Evolutionary conservation across 2,113 vertebrate genomes (phyloP).

Genomic region (Morone chrysops): DNA sequence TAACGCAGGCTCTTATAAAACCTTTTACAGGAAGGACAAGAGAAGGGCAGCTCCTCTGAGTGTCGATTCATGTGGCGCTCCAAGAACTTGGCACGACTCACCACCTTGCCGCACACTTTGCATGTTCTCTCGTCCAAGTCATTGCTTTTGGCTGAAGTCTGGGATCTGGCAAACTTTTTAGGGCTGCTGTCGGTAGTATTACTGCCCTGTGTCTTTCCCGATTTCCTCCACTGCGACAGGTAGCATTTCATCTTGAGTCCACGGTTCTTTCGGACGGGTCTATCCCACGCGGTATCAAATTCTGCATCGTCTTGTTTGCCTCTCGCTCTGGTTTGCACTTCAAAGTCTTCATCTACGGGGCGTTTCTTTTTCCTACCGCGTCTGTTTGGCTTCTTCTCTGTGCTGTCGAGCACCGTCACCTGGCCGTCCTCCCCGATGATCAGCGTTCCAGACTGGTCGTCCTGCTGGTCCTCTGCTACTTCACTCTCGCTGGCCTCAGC

Average conservation of each 20-base stretch:
- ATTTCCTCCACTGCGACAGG: conserved; percentile 74
- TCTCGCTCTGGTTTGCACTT: conserved; percentile 4
- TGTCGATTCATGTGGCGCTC: conserved; percentile 74
- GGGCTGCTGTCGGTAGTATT: neutral
- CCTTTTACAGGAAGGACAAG: conserved; percentile 66
- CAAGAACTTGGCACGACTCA: conserved; percentile 60
- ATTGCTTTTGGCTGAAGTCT: conserved; percentile 25
- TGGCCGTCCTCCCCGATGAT: conserved; percentile 77
- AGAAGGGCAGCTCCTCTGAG: conserved; percentile 50
- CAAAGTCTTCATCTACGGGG: conserved; percentile 48
- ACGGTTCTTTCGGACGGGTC: conserved; percentile 76
- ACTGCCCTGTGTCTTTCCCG: conserved; percentile 34
- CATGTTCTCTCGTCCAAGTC: conserved; percentile 69
- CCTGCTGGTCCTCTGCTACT: conserved; percentile 25
- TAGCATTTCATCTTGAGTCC: conserved; percentile 80
- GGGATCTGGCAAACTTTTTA: conserved; percentile 14
- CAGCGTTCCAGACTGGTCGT: conserved; percentile 52
- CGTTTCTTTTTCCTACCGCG: conserved; percentile 71
- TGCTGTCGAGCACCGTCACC: conserved; percentile 55
- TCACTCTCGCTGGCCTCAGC: conserved; percentile 30
- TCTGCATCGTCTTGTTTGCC: conserved; percentile 34
- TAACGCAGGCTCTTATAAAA: conserved; percentile 70
- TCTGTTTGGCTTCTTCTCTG: conserved; percentile 53
- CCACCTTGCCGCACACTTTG: conserved; percentile 71
- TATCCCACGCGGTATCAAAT: conserved; percentile 30